Conservation (phyloP, 2,888 invertebrate species). For the Lasius platythorax region DNA sequence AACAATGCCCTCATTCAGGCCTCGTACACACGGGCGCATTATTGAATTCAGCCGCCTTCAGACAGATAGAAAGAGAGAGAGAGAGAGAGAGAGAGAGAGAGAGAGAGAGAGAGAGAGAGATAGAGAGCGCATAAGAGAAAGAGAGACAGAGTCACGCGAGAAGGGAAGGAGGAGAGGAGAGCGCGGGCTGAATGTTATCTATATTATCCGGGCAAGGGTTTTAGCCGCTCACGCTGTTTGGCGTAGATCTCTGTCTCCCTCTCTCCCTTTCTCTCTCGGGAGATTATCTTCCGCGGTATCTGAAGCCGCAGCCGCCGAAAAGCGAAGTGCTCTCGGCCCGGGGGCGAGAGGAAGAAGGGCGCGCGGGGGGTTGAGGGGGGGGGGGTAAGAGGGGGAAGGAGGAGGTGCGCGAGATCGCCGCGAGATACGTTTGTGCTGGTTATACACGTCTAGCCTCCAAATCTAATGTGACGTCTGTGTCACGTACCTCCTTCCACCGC, state of each 20-base stretch:
- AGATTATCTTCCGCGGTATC: constrained; percentile 83
- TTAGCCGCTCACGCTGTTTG: constrained; percentile 82
- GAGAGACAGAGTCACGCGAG: constrained; percentile 21
- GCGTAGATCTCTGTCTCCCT: constrained; percentile 80
- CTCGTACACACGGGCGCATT: constrained; percentile 79
- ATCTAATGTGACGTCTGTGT: constrained; percentile 85
- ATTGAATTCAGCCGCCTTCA: constrained; percentile 79
- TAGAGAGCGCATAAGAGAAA: not conserved
- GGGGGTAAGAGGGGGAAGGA: not conserved
- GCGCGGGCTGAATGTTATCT: constrained; percentile 83
- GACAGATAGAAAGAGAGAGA: constrained; percentile 34
- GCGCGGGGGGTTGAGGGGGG: constrained; percentile 4
- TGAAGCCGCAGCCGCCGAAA: constrained; percentile 79
- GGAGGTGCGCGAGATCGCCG: constrained; percentile 66
- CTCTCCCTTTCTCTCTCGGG: constrained; percentile 30
- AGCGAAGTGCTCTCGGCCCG: constrained; percentile 80
- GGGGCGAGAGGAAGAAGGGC: constrained; percentile 63
- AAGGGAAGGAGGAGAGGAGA: constrained; percentile 28
- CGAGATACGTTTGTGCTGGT: constrained; percentile 76
- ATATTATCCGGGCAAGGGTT: constrained; percentile 83
- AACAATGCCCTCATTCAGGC: constrained; percentile 81
- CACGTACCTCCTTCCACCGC: constrained; percentile 77
- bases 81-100: constrained; percentile 20
- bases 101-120: too few relatives aligned
- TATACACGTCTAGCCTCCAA: constrained; percentile 78